These are phyloP conservation scores for Petaurus breviceps DNA, from an alignment of 2,113 vertebrate genomes.

Conservation along the genomic window DNA sequence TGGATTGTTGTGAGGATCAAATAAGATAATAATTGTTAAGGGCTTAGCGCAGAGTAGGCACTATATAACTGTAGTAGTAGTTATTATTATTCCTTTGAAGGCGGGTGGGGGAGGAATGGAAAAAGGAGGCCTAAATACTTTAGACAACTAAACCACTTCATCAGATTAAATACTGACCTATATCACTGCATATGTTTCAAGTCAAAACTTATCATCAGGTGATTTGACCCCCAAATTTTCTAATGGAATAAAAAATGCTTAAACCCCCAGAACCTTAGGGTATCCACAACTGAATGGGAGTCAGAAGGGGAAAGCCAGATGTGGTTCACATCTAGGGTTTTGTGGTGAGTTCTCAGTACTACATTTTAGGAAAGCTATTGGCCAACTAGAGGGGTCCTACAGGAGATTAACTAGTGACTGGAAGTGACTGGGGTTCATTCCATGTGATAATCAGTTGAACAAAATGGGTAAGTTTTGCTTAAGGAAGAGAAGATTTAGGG, in stretches of 20 bases:
- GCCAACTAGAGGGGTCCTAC: neutral
- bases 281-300: neutral
- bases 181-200: neutral
- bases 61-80: neutral
- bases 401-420: neutral
- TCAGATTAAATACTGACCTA: neutral
- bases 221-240: neutral
- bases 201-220: neutral
- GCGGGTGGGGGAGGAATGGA: neutral
- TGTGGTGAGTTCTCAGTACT: neutral
- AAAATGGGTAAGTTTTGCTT: neutral
- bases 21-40: neutral
- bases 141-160: neutral
- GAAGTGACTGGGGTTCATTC: neutral
- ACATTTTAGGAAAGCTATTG: neutral
- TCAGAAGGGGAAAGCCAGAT: neutral
- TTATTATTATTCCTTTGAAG: neutral
- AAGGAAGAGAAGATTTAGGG: neutral
- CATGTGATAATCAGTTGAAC: neutral
- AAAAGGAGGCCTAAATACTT: neutral
- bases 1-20: neutral
- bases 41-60: neutral
- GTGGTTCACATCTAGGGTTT: neutral
- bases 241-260: neutral
- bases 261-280: no score